phyloP scores from a whole-genome alignment of 1,140 invertebrate species.

The Lepidurus apus region DNA sequence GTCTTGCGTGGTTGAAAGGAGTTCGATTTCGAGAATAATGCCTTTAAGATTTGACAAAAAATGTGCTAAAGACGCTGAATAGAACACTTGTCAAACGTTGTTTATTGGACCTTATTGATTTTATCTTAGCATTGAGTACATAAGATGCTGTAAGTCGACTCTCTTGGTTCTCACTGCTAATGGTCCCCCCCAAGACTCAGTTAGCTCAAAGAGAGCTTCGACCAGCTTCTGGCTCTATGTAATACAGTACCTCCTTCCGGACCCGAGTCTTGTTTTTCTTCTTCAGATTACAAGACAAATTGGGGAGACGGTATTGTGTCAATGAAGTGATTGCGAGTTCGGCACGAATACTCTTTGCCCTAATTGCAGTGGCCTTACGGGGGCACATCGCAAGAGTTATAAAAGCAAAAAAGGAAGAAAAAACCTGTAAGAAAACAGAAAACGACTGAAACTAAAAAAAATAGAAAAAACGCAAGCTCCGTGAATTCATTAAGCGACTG shows the following conservation, averaged over 20 bases:
- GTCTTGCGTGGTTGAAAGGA: no score
- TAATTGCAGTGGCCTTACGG: not conserved
- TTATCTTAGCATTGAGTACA: not conserved
- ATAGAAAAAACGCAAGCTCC: not conserved
- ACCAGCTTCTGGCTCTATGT: not conserved
- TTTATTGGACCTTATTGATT: constrained; percentile 3
- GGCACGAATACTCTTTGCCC: not conserved
- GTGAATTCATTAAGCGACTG: not conserved
- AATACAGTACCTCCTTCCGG: not conserved
- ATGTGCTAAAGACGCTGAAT: not conserved
- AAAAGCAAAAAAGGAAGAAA: no score
- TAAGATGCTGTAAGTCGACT: constrained; percentile 13
- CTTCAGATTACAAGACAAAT: constrained; percentile 1
- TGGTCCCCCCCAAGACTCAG: not conserved
- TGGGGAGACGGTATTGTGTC: not conserved
- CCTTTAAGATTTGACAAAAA: no score
- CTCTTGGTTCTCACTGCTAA: not conserved
- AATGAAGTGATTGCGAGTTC: constrained; percentile 12
- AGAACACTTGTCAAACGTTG: not conserved
- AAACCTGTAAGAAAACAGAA: not conserved
- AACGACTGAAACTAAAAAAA: not conserved
- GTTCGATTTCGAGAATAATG: no score
- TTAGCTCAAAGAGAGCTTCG: not conserved
- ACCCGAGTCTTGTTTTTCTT: not conserved
- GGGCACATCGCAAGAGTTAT: not conserved